phyloP scores from a whole-genome alignment of 2,888 invertebrate species.

The Meganola albula region DNA sequence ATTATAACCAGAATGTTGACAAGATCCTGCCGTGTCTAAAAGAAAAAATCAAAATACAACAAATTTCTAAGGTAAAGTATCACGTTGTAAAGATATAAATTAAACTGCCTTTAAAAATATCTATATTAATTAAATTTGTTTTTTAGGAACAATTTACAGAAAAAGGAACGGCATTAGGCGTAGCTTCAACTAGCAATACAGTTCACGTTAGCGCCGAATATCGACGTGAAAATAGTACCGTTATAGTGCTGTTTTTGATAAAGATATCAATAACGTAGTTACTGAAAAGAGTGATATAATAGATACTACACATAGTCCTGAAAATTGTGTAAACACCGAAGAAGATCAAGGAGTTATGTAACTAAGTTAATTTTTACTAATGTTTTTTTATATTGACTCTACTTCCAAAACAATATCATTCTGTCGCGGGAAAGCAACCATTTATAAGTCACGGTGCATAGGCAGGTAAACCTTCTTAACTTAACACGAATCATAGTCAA shows the following conservation, averaged over 20 bases:
- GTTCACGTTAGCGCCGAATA: conserved; percentile 9
- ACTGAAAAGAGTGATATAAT: conserved; percentile 1
- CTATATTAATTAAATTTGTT: conserved; percentile 2
- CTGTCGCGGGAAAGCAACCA: too few species aligned
- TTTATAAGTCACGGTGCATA: too few species aligned
- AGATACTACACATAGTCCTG: conserved; percentile 7
- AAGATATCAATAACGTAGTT: conserved; percentile 7
- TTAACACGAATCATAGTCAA: too few species aligned
- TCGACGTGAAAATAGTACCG: conserved; percentile 7
- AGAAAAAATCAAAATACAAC: conserved; percentile 9
- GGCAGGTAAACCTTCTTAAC: too few species aligned
- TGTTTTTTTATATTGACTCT: too few species aligned
- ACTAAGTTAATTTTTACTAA: too few species aligned
- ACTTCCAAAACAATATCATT: too few species aligned
- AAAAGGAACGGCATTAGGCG: conserved; percentile 6
- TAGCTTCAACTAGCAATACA: conserved; percentile 8
- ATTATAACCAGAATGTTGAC: conserved; percentile 5
- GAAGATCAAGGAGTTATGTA: conserved; percentile 8
- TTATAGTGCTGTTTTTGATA: conserved; percentile 5
- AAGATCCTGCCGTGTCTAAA: conserved; percentile 8
- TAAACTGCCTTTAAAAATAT: conserved; percentile 2
- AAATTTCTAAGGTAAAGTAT: conserved; percentile 8
- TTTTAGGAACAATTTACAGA: conserved; percentile 10
- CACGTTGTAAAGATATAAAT: conserved; percentile 9
- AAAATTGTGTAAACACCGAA: conserved; percentile 7